Evolutionary conservation across 1,140 invertebrate species (phyloP).

Genomic region (Dolichoris vasculosae): DNA sequence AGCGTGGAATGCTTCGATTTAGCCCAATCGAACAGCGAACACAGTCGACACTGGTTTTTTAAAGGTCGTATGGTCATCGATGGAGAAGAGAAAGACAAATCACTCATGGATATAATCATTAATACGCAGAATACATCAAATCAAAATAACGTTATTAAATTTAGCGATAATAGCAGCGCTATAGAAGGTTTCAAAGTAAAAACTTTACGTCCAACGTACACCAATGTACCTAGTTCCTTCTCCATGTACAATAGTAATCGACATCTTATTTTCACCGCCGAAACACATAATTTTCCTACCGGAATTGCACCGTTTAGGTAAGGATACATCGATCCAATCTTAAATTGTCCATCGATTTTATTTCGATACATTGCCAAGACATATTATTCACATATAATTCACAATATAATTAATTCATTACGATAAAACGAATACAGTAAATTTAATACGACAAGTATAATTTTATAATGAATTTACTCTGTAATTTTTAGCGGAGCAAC

Average conservation of each 20-base stretch:
- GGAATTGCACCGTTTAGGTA: conserved; percentile 90
- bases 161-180: conserved; percentile 97
- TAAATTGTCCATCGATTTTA: not conserved
- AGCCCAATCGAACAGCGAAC: conserved; percentile 98
- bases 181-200: conserved; percentile 88
- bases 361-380: not conserved
- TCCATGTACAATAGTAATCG: conserved; percentile 77
- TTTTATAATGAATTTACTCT: conserved; percentile 7
- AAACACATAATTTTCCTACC: conserved; percentile 99
- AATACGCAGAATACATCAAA: conserved; percentile 91
- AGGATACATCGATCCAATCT: conserved; percentile 10
- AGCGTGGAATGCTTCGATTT: conserved; percentile 98
- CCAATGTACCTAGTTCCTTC: conserved; percentile 80
- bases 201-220: conserved; percentile 79
- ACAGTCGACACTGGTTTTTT: conserved; percentile 95
- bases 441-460: not conserved
- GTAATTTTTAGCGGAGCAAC: conserved; percentile 87
- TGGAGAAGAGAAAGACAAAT: conserved; percentile 84
- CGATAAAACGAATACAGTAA: no score
- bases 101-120: conserved; percentile 94
- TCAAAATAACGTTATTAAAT: conserved; percentile 97
- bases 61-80: conserved; percentile 93
- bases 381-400: no score
- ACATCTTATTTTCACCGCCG: conserved; percentile 98
- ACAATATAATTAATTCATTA: no score